phyloP scores from a whole-genome alignment of 2,888 invertebrate genomes.

The Rhamnusium bicolor region DNA sequence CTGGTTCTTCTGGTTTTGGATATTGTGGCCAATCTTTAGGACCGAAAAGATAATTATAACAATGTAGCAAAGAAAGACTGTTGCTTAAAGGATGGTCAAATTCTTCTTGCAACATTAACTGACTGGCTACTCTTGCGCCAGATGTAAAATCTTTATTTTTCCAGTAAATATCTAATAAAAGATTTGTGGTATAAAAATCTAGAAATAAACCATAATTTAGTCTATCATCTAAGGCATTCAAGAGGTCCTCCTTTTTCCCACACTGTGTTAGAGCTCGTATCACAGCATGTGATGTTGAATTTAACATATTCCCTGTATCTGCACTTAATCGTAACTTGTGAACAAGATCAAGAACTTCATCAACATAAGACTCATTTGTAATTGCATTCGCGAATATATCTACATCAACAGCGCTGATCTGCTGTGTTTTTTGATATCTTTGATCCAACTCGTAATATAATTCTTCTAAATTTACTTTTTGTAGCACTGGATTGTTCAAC shows the following conservation, averaged over 20 bases:
- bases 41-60: constrained; percentile 79
- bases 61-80: constrained; percentile 81
- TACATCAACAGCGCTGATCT: constrained; percentile 84
- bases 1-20: constrained; percentile 67
- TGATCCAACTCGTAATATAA: constrained; percentile 82
- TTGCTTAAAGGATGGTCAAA: constrained; percentile 80
- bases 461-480: constrained; percentile 77
- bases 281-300: constrained; percentile 89
- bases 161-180: constrained; percentile 86
- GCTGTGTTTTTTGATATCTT: constrained; percentile 76
- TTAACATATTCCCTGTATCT: constrained; percentile 80
- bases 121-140: constrained; percentile 84
- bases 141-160: constrained; percentile 78
- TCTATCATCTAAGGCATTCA: constrained; percentile 85
- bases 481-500: constrained; percentile 76
- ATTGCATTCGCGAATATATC: constrained; percentile 86
- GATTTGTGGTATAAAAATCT: constrained; percentile 85
- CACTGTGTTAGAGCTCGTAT: constrained; percentile 76
- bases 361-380: constrained; percentile 74
- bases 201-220: constrained; percentile 92
- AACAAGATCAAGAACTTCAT: constrained; percentile 83
- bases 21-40: constrained; percentile 71
- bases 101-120: constrained; percentile 93
- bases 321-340: constrained; percentile 82
- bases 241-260: constrained; percentile 77